Conservation (phyloP, 2,888 invertebrate genomes). For the Drosophila helvetica region DNA sequence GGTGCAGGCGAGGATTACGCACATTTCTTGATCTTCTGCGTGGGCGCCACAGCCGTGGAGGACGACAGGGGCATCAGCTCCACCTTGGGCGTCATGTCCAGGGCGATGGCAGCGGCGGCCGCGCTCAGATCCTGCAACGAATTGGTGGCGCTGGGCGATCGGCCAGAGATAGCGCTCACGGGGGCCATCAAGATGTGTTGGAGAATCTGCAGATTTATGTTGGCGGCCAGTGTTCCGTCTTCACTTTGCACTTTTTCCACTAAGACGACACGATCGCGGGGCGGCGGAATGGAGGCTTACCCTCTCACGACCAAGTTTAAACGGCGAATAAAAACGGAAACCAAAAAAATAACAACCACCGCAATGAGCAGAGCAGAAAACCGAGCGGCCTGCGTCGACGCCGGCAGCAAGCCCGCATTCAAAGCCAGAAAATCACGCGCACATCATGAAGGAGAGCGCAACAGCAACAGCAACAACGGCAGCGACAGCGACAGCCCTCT, state of each 20-base stretch:
- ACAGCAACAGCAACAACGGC: not conserved
- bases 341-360: constrained; percentile 81
- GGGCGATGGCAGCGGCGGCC: constrained; percentile 77
- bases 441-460: constrained; percentile 37
- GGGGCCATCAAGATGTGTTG: constrained; percentile 64
- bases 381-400: constrained; percentile 47
- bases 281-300: constrained; percentile 68
- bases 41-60: constrained; percentile 36
- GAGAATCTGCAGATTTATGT: constrained; percentile 16
- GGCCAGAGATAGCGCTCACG: constrained; percentile 55
- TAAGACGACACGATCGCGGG: constrained; percentile 49
- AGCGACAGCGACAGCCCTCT: constrained; percentile 7
- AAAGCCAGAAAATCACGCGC: constrained; percentile 79
- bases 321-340: constrained; percentile 82
- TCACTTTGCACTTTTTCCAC: constrained; percentile 13
- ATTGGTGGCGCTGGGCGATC: constrained; percentile 67
- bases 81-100: constrained; percentile 77
- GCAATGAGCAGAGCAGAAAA: constrained; percentile 57
- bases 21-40: constrained; percentile 77
- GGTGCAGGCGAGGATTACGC: constrained; percentile 38
- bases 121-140: constrained; percentile 78
- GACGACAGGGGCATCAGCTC: constrained; percentile 41
- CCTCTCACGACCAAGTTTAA: constrained; percentile 84
- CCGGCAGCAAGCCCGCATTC: constrained; percentile 77
- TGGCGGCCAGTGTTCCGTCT: constrained; percentile 42